These are phyloP conservation scores for Drosophila kanekoi DNA, from an alignment of 2,888 invertebrate species.

Conservation along the genomic window DNA sequence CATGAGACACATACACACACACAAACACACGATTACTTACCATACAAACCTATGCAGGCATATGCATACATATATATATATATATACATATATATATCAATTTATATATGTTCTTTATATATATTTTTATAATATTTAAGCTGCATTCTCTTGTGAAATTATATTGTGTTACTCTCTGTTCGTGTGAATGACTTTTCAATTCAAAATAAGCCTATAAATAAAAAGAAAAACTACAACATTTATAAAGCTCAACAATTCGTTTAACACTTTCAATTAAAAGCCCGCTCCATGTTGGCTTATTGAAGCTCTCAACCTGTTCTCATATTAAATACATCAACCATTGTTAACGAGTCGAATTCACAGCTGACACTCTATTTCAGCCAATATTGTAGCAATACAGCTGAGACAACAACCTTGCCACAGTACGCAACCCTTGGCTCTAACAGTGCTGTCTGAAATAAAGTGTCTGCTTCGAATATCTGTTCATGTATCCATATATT, in stretches of 20 bases:
- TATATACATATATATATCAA: slow-evolving; percentile 14
- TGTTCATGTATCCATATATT: no score
- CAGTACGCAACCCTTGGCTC: neutral
- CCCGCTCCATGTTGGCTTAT: neutral
- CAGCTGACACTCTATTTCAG: no score
- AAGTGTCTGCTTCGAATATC: neutral
- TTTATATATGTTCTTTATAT: slow-evolving; percentile 42
- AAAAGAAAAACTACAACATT: slow-evolving; percentile 33
- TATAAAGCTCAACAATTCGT: slow-evolving; percentile 1
- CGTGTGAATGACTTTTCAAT: slow-evolving; percentile 66
- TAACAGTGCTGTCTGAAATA: slow-evolving; percentile 11
- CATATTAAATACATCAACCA: no score
- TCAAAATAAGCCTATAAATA: slow-evolving; percentile 56
- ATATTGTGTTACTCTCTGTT: slow-evolving; percentile 54
- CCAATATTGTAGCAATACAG: no score
- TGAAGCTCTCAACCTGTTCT: neutral
- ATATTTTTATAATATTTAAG: slow-evolving; percentile 62
- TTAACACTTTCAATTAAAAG: neutral
- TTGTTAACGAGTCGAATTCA: no score
- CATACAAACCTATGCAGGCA: slow-evolving; percentile 19
- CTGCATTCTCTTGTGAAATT: slow-evolving; percentile 70
- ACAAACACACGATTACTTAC: slow-evolving; percentile 49
- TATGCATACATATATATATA: slow-evolving; percentile 1
- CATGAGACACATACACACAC: slow-evolving; percentile 26
- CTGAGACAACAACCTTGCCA: neutral